Conservation (phyloP, 2,797 vertebrate species). For the Astyanax mexicanus region DNA sequence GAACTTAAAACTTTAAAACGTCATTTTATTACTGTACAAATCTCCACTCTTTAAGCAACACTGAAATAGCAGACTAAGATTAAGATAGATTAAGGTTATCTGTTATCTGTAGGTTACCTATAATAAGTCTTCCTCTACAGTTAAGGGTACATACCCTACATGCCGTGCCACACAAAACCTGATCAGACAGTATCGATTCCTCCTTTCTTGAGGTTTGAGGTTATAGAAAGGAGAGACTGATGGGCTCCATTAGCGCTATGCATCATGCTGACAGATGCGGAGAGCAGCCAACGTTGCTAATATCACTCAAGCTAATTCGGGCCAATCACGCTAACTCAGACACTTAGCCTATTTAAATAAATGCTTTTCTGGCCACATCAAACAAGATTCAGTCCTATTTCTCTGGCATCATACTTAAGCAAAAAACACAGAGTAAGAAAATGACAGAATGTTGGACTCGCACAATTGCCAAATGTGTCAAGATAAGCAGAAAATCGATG, state of each 20-base stretch:
- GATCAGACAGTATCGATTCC: conserved; percentile 65
- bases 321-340: conserved; percentile 6
- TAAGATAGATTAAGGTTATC: neutral
- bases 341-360: conserved; percentile 1
- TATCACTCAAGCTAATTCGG: conserved; percentile 10
- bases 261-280: conserved; percentile 51
- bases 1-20: no score
- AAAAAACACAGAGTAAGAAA: neutral
- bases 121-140: no score
- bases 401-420: neutral
- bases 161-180: conserved; percentile 23
- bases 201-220: conserved; percentile 56
- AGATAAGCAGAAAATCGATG: conserved; percentile 21
- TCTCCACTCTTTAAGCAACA: no score
- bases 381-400: neutral
- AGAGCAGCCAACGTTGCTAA: conserved; percentile 8
- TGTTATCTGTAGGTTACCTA: no score
- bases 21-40: neutral
- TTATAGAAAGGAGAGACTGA: conserved; percentile 60
- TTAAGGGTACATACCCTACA: neutral
- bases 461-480: conserved; percentile 5
- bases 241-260: conserved; percentile 57
- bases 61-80: no score
- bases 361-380: neutral
- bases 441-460: neutral